Conservation (phyloP, 2,113 vertebrate genomes). For the Grallaria varia region DNA sequence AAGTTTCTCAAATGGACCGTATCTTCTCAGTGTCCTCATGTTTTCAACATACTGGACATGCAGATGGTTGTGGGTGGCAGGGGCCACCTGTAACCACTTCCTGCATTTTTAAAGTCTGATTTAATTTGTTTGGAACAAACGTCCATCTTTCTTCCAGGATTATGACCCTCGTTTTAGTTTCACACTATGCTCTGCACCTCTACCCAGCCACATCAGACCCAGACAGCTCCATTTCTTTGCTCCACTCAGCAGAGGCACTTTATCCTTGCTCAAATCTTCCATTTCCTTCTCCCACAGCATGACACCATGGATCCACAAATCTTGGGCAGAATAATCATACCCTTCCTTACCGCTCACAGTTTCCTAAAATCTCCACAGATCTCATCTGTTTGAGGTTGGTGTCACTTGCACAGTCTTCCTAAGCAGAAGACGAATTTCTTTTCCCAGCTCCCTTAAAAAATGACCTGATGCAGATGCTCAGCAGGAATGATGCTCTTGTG, state of each 20-base stretch:
- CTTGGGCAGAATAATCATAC: not conserved
- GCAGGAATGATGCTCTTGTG: not conserved
- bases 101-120: not conserved
- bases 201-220: not conserved
- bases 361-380: not conserved
- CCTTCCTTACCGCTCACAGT: not conserved
- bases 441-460: not conserved
- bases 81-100: not conserved
- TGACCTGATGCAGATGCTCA: not conserved
- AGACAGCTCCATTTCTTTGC: not conserved
- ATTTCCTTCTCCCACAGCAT: not conserved
- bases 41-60: not conserved
- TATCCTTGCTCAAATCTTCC: not conserved
- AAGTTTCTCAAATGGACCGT: not conserved
- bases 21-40: not conserved
- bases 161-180: not conserved
- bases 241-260: not conserved
- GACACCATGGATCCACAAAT: not conserved
- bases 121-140: not conserved
- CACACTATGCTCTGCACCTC: not conserved
- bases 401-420: not conserved
- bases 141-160: not conserved
- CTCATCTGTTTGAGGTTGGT: not conserved
- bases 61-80: not conserved
- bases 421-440: not conserved